Conservation (phyloP, 2,888 invertebrate genomes). For the Trilocha varians region DNA sequence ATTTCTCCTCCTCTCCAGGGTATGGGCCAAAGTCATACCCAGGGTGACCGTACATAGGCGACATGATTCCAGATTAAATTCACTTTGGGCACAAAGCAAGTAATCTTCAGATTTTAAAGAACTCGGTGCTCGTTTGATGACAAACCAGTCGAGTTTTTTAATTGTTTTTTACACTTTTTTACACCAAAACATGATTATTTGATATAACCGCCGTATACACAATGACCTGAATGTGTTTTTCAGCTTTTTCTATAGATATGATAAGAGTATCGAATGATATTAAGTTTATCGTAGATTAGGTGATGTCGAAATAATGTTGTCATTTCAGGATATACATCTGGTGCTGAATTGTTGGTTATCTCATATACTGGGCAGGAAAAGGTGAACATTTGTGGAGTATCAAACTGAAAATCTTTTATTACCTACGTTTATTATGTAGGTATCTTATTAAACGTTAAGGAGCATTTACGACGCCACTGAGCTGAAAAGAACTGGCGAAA, state of each 20-base stretch:
- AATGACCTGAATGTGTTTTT: constrained; percentile 1
- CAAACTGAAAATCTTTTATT: too few relatives aligned
- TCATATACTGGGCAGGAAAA: too few relatives aligned
- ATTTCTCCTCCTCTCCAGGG: constrained; percentile 15
- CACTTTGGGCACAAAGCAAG: background rate
- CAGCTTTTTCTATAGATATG: constrained; percentile 8
- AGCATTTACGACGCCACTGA: too few relatives aligned
- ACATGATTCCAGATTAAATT: constrained; percentile 24
- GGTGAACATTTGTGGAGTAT: too few relatives aligned
- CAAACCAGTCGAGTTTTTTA: constrained; percentile 23
- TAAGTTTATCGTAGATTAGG: constrained; percentile 7
- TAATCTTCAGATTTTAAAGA: background rate
- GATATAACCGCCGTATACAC: background rate
- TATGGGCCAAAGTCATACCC: constrained; percentile 28
- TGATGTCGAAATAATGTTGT: constrained; percentile 1
- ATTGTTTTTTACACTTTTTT: constrained; percentile 34
- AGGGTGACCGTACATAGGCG: constrained; percentile 41
- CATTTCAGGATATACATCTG: constrained; percentile 8
- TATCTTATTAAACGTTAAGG: too few relatives aligned
- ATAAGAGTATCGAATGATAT: constrained; percentile 16
- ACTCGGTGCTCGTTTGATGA: constrained; percentile 20
- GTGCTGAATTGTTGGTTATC: too few relatives aligned
- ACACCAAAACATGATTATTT: background rate
- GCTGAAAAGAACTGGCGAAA: too few relatives aligned
- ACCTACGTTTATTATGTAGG: too few relatives aligned